Evolutionary conservation across 1,140 invertebrate genomes (phyloP), one percentile per base, ranked within the genome.

Genomic region (Caenorhabditis remanei): DNA sequence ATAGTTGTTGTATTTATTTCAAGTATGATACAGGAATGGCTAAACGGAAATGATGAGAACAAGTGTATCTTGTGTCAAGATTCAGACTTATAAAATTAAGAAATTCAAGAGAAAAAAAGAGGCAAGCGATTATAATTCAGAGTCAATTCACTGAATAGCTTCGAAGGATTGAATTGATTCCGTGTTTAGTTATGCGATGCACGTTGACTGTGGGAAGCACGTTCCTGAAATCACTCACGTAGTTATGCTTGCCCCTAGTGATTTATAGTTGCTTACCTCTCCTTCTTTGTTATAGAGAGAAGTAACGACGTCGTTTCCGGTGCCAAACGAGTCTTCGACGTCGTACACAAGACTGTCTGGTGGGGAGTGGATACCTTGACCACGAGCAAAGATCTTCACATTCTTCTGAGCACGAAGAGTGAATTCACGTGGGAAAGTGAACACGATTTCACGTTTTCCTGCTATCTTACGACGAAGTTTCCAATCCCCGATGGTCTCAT

Each of bases 231-330:
- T 2, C 13, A 32, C 58, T 21, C 4, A 83, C 21, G 13, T 48
- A 5, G 40, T 61, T n/a, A 13, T 7, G 19, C 16, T 24, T 50
- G 21, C 4, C 21, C 46, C 46, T 14, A 9, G 11, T 24, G 19
- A 79, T 50, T 53, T 21, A 87, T 55, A 19, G 24, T 21, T 53
- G 53, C 65, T 75, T 84, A 92, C 91, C 88, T 92, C 91, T 87
- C 91, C 91, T 71, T 93, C 88, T 55, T 83, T 87, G 84, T 92
- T 92, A 89, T 93, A 92, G 75, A 92, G 89, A 86, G 92, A 91
- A 40, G 92, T 92, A 21, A 91, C 90, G 58, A 93, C 90, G 84
- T 92, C 92, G 85, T 87, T 86, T 48, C 91, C 91, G 56, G 92
- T 91, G 32, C 91, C 91, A 46, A 90, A 92, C 13, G 91, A 90